Evolutionary conservation across 2,888 invertebrate species (phyloP), one percentile per base, ranked within the genome.

Genomic region (Papilio elwesi): DNA sequence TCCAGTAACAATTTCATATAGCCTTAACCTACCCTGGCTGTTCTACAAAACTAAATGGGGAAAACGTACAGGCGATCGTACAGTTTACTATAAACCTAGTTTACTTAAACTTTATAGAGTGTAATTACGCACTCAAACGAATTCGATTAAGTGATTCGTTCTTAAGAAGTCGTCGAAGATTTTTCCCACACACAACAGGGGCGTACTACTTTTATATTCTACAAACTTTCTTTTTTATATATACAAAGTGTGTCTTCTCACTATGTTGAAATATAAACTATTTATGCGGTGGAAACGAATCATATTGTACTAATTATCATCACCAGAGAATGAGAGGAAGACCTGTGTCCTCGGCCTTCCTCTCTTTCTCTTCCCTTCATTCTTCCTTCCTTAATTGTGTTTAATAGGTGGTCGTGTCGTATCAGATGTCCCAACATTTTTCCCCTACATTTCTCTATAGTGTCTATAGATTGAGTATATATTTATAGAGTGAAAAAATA

Each of bases 41-140:
- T 12, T 12, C 47, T 53, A 53, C 53, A 59, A 51, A n/a, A 59
- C 12, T 47, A 26, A 43, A 48, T 26, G 15, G 51, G 38, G 43
- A 55, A 63, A 43, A 55, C 63, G 57, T 49, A 55, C 38, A n/a
- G 16, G 47, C 26, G 48, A 36, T 15, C n/a, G 26, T 43, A 68
- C 64, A 65, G 57, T 73, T 69, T 65, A 65, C 73, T 73, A 73
- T 73, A 69, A 73, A 73, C 73, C 73, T 69, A 73, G 73, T 73
- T 73, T 68, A 73, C 72, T 68, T 65, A 69, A 70, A 70, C 70
- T 53, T 70, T 52, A 73, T 69, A 69, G 68, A 65, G 65, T 47
- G 51, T 73, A 70, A 70, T 73, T 73, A 62, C 53, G 16, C 49
- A 70, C 66, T 67, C 66, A 66, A 53, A 74, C 64, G 70, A 74